phyloP scores from a whole-genome alignment of 2,113 vertebrate genomes.

The Menidia beryllina region DNA sequence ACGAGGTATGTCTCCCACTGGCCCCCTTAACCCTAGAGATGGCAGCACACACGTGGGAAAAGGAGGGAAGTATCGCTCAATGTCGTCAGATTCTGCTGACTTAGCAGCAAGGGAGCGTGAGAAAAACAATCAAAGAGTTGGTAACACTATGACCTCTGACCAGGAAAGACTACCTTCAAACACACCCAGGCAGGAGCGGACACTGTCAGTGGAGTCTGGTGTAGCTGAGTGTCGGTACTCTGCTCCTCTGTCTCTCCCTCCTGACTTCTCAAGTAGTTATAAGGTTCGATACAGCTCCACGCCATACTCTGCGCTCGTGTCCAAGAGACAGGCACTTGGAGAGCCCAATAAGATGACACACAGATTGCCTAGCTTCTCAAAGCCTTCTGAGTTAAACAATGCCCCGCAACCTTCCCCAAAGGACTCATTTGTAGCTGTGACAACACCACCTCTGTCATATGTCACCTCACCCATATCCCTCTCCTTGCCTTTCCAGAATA shows the following conservation, averaged over 20 bases:
- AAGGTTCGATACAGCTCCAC: slow-evolving; percentile 71
- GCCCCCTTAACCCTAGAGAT: slow-evolving; percentile 19
- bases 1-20: slow-evolving; percentile 22
- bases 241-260: slow-evolving; percentile 59
- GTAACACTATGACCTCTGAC: slow-evolving; percentile 42
- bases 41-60: slow-evolving; percentile 40
- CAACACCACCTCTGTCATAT: slow-evolving; percentile 18
- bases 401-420: slow-evolving; percentile 4
- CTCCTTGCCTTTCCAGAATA: slow-evolving; percentile 33
- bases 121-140: slow-evolving; percentile 12
- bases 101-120: slow-evolving; percentile 19
- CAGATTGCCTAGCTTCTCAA: slow-evolving; percentile 48
- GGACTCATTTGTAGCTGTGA: slow-evolving; percentile 7
- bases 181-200: slow-evolving; percentile 38
- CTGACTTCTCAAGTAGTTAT: slow-evolving; percentile 68
- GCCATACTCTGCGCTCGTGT: slow-evolving; percentile 78
- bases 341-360: slow-evolving; percentile 40
- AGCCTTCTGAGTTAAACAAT: slow-evolving; percentile 28
- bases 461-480: slow-evolving; percentile 1
- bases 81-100: slow-evolving; percentile 55
- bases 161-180: slow-evolving; percentile 13
- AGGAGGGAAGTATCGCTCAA: slow-evolving; percentile 51
- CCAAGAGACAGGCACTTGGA: slow-evolving; percentile 56
- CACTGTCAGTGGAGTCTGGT: slow-evolving; percentile 46
- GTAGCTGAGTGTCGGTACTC: slow-evolving; percentile 19